Evolutionary conservation across 2,113 vertebrate species (phyloP), one percentile per base, ranked within the genome.

Genomic region (Oreochromis aureus): DNA sequence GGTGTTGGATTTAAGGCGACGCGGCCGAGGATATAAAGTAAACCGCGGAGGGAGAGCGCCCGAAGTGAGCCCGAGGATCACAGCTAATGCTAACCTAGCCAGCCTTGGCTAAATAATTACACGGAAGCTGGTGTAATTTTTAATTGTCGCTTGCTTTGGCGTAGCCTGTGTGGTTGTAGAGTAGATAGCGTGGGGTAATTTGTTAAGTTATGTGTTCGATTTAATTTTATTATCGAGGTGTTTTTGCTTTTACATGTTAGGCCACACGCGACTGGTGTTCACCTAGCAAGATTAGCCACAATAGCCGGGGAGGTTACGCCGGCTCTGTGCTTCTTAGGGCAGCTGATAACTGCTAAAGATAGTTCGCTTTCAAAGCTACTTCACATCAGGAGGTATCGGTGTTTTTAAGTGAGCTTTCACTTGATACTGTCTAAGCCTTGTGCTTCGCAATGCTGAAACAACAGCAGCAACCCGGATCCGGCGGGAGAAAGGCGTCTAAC

Each of bases 391-490:
- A 79, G 56, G 16, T 53, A 80, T 88, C 44, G 5, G 85, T 90
- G 84, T 91, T 89, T 87, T 83, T 92, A 83, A 85, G 59, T 92
- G 90, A 79, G 87, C 13, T 32, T 78, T 80, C 81, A 91, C 63
- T 89, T 84, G 69, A 78, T 91, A 82, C 87, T 91, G 69, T 93
- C 85, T 80, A 86, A 92, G 89, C 92, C 81, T 89, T 90, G 91
- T 93, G 91, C 91, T 94, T 90, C 91, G 82, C 92, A 87, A 97
- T 97, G 96, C 94, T 97, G 91, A 97, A 97, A 94, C 95, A 93
- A 90, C 96, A 94, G 85, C 96, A 96, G 91, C 94, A 95, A 87
- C 79, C 95, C 85, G 94, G 94, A 76, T 93, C 95, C 32, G 93
- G 95, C 87, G 96, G 96, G 89, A 95, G 96, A 53, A 97, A 96